Evolutionary conservation across 92 coral and sea anemone species (phyloP), one percentile per base, ranked within the genome.

Genomic region (Palythoa caribaeorum): DNA sequence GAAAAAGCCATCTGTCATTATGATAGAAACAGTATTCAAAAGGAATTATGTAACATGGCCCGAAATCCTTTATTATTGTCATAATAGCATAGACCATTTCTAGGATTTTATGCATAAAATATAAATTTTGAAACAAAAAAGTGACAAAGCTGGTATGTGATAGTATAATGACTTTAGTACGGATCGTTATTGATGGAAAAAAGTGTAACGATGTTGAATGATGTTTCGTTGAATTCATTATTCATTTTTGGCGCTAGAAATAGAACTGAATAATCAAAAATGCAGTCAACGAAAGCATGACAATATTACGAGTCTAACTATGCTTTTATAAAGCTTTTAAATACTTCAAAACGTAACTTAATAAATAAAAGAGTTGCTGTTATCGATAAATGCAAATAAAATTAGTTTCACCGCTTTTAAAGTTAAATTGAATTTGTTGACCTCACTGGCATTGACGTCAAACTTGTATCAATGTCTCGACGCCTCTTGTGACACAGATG

Each of bases 361-460:
- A 28, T 7, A 70, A 35, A 6, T 21, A 17, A 21, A 81, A 39
- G 35, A 19, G 76, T 50, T 65, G 12, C 39, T 20, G 62, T 66
- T 63, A 40, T 62, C 63, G 72, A 80, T 80, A 80, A 80, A 80
- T 80, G 74, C 75, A 80, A 80, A 63, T 80, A 19, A 37, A 63
- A 35, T 35, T 70, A 40, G 38, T 4, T 65, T 65, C 28, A 81
- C 70, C 14, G 16, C 20, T 59, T 59, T 13, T 15, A n/a, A 59
- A 59, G 39, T 79, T 63, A 40, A 80, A 15, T 35, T 76, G 21
- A 68, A 68, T 68, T 68, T 19, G 11, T 77, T 77, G 38, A 28
- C 44, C 65, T 5, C n/a, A 9, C 63, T 28, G 9, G 73, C 28
- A 14, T 9, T 35, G 81, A 77, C 40, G 68, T 77, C 68, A 53